Conservation (phyloP, 2,888 invertebrate genomes). For the Mimachlamys varia region DNA sequence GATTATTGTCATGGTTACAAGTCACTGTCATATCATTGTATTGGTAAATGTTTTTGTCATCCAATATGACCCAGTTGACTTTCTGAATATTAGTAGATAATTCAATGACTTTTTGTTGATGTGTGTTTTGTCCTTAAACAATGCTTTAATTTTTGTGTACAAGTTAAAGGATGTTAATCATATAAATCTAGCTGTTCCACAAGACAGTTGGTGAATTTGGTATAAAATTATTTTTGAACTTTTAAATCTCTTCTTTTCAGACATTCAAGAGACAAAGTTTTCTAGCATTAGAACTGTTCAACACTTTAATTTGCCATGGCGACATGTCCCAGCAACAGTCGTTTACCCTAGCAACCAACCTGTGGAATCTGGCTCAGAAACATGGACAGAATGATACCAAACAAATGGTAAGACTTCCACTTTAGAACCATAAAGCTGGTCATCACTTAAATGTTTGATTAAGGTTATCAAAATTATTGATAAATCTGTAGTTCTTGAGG, state of each 20-base stretch:
- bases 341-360: conserved; percentile 88
- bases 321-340: conserved; percentile 82
- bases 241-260: conserved; percentile 64
- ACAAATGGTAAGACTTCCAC: conserved; percentile 64
- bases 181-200: no score
- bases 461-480: not conserved
- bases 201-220: no score
- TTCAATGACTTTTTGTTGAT: no score
- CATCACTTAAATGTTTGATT: not conserved
- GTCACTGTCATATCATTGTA: no score
- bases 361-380: conserved; percentile 92
- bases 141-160: no score
- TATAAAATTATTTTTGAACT: not conserved
- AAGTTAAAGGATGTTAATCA: no score
- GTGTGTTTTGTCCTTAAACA: no score
- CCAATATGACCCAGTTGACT: no score
- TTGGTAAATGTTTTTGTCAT: no score
- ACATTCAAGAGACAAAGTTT: conserved; percentile 83
- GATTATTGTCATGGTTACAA: no score
- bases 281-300: conserved; percentile 87
- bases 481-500: no score
- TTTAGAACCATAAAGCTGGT: not conserved
- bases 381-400: conserved; percentile 84
- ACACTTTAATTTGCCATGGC: conserved; percentile 79
- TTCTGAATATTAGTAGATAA: no score